Base-by-base conservation (phyloP, 2,797 vertebrate species). In the Poeciliopsis presidionis region DNA sequence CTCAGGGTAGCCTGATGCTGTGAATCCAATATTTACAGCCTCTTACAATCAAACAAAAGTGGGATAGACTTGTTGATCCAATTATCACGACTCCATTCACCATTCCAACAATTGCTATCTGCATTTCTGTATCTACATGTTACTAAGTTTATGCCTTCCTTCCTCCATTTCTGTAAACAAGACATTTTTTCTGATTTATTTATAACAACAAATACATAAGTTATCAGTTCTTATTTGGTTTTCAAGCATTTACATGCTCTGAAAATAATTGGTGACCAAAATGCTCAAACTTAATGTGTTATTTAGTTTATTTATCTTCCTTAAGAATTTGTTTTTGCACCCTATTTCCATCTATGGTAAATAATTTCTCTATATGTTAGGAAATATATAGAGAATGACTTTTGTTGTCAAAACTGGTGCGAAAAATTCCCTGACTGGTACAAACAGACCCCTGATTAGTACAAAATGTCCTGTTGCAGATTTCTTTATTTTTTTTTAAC, bases 1-100 rank as follows among this genome's bases (percentile, higher is more conserved):
- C 5, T 39, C 55, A 59, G 22, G 41, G 43, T 46, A 13, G 12
- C 13, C 30, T 67, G 13, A 39, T n/a, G 30, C 5, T 12, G 36
- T 22, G 11, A 69, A 67, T 67, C 33, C 30, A 36, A 22, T 30
- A 53, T 16, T 22, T 63, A 18, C 30, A 61, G 57, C 57, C 30
- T 36, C 30, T 77, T 1, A 57, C 69, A 65, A 33, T 61, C 18
- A 20, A 16, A 53, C 71, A 47, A 46, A 14, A 39, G 43, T 51
- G 6, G 69, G 61, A 78, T 65, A 80, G 71, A 57, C 71, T 43
- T 67, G 18, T 25, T 67, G 16, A 33, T 7, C 7, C 39, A 69
- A 43, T 22, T 43, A 69, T 41, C 8, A 41, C 2, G 1, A 12
- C 39, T n/a, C 9, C 22, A 2, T 43, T 41, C 36, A 9, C 4